Evolutionary conservation across 2,113 vertebrate genomes (phyloP), one percentile per base, ranked within the genome.

Genomic region (Desmodus rotundus): DNA sequence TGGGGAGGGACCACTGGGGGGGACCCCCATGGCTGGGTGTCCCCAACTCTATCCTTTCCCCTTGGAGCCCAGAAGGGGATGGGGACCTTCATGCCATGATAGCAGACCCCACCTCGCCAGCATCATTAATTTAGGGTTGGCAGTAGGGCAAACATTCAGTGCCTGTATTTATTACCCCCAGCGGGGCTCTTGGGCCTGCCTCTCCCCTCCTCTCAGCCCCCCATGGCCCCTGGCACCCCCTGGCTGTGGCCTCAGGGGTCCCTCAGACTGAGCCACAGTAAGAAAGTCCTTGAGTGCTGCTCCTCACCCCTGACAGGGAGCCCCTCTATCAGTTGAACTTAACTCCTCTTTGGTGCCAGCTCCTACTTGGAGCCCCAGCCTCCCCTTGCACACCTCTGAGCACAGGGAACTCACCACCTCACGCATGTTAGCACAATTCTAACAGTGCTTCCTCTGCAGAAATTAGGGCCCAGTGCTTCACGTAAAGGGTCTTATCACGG

Each of bases 341-440:
- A 67, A 52, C 22, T 38, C 56, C 24, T 45, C n/a, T 72, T n/a
- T 20, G 63, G 45, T 26, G 47, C 50, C 74, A 56, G 82, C 43
- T 38, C 41, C 82, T 91, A 36, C 43, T 41, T 38, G 24, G 24
- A 81, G 56, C 5, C 72, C 28, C 38, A 45, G 72, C 19, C 5
- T 43, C 36, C 63, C 81, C 15, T 1, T 5, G n/a, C 17, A 68
- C 68, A 65, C 22, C 45, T 28, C 72, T 1, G 22, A 47, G 28
- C n/a, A 47, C 16, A 4, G 80, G 70, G 54, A 43, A 43, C 80
- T 28, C 22, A 3, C 47, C 2, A 33, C 10, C 26, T 52, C 4
- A 0, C 4, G 0, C 20, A 3, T 4, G 8, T 22, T 31, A 19
- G 31, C 54, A 13, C 68, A 6, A 24, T 9, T 2, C 38, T 24